Evolutionary conservation across 2,797 vertebrate genomes (phyloP), one percentile per base, ranked within the genome.

Genomic region (Pipistrellus pygmaeus): DNA sequence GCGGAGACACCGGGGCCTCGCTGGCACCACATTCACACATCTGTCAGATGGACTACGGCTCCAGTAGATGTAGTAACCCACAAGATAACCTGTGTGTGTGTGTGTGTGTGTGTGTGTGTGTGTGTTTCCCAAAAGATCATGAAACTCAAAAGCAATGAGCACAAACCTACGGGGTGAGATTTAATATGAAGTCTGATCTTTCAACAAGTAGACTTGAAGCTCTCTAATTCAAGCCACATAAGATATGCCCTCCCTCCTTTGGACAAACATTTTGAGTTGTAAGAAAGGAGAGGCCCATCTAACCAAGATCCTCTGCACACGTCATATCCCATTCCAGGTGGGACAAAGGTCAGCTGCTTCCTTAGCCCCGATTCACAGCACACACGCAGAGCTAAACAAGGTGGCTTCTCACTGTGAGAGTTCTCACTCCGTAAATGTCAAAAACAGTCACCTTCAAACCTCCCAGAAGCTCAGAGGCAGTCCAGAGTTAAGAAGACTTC

Each of bases 31-130:
- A 93, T 60, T 93, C 73, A 55, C 76, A 88, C 18, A 46, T 72
- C 57, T 96, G 68, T 85, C 94, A 95, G 77, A 30, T 71, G 76
- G 96, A 41, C 60, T 32, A 78, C 92, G 23, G 82, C 95, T 78
- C 85, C 95, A 90, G 95, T 18, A 72, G 35, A 97, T 41, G 68
- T 23, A 69, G 44, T 85, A 95, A 64, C 60, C 55, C 80, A 91
- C 55, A 55, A 68, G 18, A 92, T 94, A 93, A 85, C 30, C 2
- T 71, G 1, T 73, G 41, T 83, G 32, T 92, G 11, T 78, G 72
- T 73, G 2, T 2, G 35, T 75, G 53, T 51, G n/a, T 57, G 51
- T 60, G 15, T 83, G 38, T 88, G 21, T 81, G 17, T 51, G 15
- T 3, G 30, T 77, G 69, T 80, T 95, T 66, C 32, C 85, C 72